Base-by-base conservation (phyloP, 2,888 invertebrate species). In the Athrips mouffetella region DNA sequence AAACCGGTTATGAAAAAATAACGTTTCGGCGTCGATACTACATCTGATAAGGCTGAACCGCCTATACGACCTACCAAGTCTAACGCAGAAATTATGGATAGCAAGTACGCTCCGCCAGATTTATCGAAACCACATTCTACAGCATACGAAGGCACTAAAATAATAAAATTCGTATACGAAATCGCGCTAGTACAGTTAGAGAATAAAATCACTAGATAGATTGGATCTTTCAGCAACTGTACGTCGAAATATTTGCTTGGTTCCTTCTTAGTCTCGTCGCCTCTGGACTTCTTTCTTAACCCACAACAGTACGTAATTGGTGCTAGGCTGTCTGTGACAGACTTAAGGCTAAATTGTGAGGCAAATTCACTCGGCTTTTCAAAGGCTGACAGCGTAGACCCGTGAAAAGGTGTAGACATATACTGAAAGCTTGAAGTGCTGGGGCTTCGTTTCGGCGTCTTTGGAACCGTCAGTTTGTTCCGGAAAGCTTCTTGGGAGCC, bases 141-240 rank as follows among this genome's bases (percentile, higher is more conserved):
- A 0, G 95, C 96, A 67, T 95, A 96, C 0, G 93, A 91, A 3
- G 96, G 96, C 15, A 96, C 89, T 13, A 96, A 70, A 44, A 96
- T 95, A 1, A 95, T 92, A 59, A 96, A 95, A 67, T 96, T 96
- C 0, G 96, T 96, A 63, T 95, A 96, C 51, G 95, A 94, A 44
- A 96, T 94, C 0, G 96, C 96, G 54, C 94, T 94, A 0, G 96
- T 95, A 37, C 94, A 95, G 64, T 95, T 96, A 0, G 95, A 96
- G 64, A 96, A 92, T 15, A 96, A 73, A 51, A 96, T 95, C 0
- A 96, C 92, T 48, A 96, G 83, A 66, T 95, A 96, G 42, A 95
- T 90, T 0, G 95, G 95, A 69, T 96, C 95, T 70, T 90, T 92
- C 0, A 96, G 72, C 0, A 96, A 75, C 16, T 92, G 89, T 0